Percentiles rank a stretch among this genome's conserved stretches.
These are phyloP conservation scores for Lonchura striata DNA, from an alignment of 2,113 vertebrate genomes.

Conservation along the genomic window DNA sequence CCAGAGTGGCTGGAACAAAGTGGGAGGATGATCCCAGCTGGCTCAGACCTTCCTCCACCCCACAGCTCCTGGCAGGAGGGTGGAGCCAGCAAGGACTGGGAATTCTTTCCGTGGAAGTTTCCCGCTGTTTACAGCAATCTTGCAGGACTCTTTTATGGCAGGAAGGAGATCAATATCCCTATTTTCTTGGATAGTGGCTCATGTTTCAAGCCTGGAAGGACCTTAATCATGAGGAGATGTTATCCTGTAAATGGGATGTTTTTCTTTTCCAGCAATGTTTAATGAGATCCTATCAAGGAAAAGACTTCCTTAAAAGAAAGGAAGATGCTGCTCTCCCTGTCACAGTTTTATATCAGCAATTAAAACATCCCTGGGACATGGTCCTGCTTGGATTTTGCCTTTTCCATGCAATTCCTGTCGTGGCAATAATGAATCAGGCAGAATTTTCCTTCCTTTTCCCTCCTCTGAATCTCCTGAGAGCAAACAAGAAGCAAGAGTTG, in stretches of 20 bases:
- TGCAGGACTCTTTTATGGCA: neutral
- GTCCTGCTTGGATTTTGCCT: neutral
- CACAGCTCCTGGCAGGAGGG: neutral
- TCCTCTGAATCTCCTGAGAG: neutral
- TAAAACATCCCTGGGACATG: neutral
- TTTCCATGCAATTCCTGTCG: fast-evolving
- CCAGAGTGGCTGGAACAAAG: neutral
- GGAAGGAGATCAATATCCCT: neutral
- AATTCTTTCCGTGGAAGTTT: neutral
- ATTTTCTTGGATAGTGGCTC: neutral
- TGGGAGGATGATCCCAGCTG: neutral
- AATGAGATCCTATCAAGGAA: neutral
- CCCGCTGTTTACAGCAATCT: neutral
- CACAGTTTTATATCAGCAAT: neutral
- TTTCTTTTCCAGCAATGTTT: neutral
- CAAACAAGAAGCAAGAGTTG: neutral
- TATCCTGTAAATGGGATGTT: constrained; percentile 12
- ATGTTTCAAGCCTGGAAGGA: constrained; percentile 4
- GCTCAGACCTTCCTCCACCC: too few relatives aligned
- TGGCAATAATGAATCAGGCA: neutral
- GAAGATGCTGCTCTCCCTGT: neutral
- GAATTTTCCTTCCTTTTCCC: neutral
- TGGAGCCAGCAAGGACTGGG: too few relatives aligned
- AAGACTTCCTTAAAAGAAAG: neutral
- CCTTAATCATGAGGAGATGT: neutral